Conservation (phyloP, 2,113 vertebrate species). For the Entelurus aequoreus region DNA sequence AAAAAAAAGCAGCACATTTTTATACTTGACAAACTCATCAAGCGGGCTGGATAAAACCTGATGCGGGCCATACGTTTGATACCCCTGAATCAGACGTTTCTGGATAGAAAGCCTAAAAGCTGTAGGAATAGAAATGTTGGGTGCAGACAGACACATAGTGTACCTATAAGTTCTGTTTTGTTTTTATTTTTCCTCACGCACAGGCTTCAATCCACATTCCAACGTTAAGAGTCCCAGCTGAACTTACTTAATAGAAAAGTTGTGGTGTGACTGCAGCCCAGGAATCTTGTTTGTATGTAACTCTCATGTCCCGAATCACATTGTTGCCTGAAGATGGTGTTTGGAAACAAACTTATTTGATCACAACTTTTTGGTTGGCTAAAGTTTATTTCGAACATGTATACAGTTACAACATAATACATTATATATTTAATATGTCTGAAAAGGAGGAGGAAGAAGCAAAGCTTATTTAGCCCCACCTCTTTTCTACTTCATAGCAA, state of each 20-base stretch:
- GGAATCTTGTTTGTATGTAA: constrained; percentile 24
- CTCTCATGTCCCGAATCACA: constrained; percentile 19
- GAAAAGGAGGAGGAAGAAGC: too few species aligned
- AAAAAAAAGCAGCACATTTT: too few species aligned
- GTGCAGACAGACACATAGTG: constrained; percentile 1
- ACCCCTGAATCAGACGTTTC: neutral
- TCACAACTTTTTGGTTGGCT: neutral
- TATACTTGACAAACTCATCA: too few species aligned
- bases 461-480: too few species aligned
- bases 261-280: constrained; percentile 12
- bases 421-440: too few species aligned
- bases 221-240: constrained; percentile 5
- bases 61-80: too few species aligned
- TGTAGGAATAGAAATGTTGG: neutral
- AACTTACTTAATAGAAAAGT: constrained; percentile 7
- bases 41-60: too few species aligned
- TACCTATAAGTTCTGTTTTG: neutral
- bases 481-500: too few species aligned
- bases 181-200: neutral
- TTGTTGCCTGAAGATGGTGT: constrained; percentile 12
- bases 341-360: constrained; percentile 14
- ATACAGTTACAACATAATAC: too few species aligned
- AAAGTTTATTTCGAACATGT: too few species aligned
- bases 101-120: neutral
- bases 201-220: constrained; percentile 8